Base-by-base conservation (phyloP, 2,797 vertebrate species). In the Bufotes viridis region DNA sequence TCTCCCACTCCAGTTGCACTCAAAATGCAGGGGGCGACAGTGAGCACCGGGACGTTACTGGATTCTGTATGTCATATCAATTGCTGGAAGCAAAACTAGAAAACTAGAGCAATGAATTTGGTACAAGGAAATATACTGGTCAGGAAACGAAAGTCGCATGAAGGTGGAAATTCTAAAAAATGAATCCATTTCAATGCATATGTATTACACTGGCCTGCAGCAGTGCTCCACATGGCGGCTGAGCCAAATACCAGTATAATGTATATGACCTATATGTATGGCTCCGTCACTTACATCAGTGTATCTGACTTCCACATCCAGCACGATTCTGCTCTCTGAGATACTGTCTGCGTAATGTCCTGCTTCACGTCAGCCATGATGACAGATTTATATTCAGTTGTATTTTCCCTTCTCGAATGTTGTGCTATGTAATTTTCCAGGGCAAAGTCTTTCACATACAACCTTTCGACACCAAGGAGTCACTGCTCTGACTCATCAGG, bases 341-440 rank as follows among this genome's bases (percentile, higher is more conserved):
- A 76, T 69, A 82, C 72, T 53, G 87, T 78, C 87, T 88, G 87
- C 51, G 60, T 26, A 84, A 49, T 24, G 75, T 88, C 61, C n/a
- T 15, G 29, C 63, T 53, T 78, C 87, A 88, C 74, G 13, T 60
- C 12, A 75, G 53, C 57, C 58, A 51, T 24, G 74, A 88, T 88
- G 87, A 88, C 87, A 88, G 87, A 88, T 88, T 88, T 88, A 88
- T 84, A 55, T 14, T 55, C 81, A 58, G 51, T 70, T 69, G 81
- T 88, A 58, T 88, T 88, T 79, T 78, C 74, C n/a, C 61, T 84
- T 88, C 87, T 84, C 81, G 34, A 78, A 84, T 58, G 72, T 87
- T 82, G 86, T 78, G 74, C 51, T 83, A 87, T 75, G 81, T 82
- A n/a, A 83, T 84, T 83, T 88, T 88, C 74, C 74, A 78, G 80